A percentile compares a stretch with the other conserved stretches of the same genome.
phyloP scores from a whole-genome alignment of 2,888 invertebrate species.

The Cephus nigrinus region DNA sequence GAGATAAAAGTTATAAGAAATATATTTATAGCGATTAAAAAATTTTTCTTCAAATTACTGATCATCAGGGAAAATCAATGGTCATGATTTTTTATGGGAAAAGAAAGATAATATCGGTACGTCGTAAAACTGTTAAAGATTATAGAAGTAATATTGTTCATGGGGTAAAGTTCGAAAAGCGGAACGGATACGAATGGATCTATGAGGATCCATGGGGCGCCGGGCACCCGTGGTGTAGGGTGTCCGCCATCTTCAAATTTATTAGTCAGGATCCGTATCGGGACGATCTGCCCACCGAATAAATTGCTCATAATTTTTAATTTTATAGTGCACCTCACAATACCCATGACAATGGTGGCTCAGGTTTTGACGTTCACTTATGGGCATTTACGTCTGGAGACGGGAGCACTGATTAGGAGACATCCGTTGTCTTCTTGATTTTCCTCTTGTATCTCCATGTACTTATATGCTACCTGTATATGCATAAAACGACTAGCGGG shows the following conservation, averaged over 20 bases:
- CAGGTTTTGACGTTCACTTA: not conserved
- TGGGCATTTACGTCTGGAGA: not conserved
- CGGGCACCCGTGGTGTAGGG: slow-evolving; percentile 20
- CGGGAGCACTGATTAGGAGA: not conserved
- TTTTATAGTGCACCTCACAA: slow-evolving; percentile 18
- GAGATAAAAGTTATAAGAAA: not conserved
- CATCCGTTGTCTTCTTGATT: not conserved
- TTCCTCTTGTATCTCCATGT: not conserved
- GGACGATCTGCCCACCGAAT: slow-evolving; percentile 23
- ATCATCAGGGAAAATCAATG: not conserved
- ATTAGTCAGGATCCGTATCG: slow-evolving; percentile 22
- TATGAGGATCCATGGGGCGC: slow-evolving; percentile 15
- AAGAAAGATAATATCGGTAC: not conserved
- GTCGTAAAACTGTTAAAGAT: slow-evolving; percentile 9
- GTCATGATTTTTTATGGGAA: not conserved
- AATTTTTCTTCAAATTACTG: not conserved
- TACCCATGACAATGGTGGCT: not conserved
- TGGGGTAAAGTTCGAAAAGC: slow-evolving; percentile 17
- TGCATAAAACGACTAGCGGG: not conserved
- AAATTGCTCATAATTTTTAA: slow-evolving; percentile 26
- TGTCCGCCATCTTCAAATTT: slow-evolving; percentile 24
- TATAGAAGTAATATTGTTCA: slow-evolving; percentile 19
- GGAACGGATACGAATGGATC: slow-evolving; percentile 20
- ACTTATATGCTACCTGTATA: not conserved
- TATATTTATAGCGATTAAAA: not conserved